Percentiles rank a stretch among this genome's conserved stretches.
These are phyloP conservation scores for Eonycteris spelaea DNA, from an alignment of 2,113 vertebrate species.

Conservation along the genomic window DNA sequence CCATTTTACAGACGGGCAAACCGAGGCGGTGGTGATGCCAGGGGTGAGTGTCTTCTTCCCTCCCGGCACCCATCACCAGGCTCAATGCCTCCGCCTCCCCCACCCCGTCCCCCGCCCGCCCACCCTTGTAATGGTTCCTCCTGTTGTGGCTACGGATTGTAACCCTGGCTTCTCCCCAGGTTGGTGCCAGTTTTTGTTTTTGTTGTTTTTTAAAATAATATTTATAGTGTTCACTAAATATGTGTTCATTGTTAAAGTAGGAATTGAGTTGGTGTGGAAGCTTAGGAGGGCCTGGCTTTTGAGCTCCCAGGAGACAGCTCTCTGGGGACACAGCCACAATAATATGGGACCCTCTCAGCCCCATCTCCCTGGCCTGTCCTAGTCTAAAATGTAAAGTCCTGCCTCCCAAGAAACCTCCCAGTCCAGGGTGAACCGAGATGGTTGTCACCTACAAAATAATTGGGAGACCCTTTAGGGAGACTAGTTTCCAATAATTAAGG, in stretches of 20 bases:
- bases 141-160: neutral
- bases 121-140: neutral
- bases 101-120: neutral
- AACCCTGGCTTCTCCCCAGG: neutral
- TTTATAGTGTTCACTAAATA: neutral
- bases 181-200: neutral
- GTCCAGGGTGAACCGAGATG: rapidly evolving
- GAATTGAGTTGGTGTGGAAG: neutral
- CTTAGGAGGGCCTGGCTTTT: neutral
- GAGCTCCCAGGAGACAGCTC: neutral
- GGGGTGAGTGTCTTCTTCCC: neutral
- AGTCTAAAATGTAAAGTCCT: neutral
- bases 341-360: neutral
- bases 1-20: constrained; percentile 8
- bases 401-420: neutral
- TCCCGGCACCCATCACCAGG: neutral
- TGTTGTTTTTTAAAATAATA: neutral
- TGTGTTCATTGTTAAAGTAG: neutral
- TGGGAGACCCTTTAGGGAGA: neutral
- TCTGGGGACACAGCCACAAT: neutral
- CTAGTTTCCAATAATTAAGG: neutral
- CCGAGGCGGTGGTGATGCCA: neutral
- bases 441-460: neutral
- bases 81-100: no score
- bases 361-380: neutral